Conservation (phyloP, 92 coral and sea anemone species). For the Epizoanthus fatuus region DNA sequence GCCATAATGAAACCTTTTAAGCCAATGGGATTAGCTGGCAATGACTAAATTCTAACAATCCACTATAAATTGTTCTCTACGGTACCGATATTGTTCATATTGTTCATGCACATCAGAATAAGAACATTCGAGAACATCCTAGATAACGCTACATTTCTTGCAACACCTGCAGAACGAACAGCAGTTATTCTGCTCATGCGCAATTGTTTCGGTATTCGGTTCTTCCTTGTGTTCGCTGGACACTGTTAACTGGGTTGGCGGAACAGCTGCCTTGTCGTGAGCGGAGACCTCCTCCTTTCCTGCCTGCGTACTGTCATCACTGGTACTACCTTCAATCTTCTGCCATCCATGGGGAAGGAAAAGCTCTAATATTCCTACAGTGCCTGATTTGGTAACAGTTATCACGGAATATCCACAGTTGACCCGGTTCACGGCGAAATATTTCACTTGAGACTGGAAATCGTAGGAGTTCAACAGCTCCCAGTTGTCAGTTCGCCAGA, state of each 20-base stretch:
- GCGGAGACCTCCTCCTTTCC: neutral
- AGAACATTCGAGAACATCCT: neutral
- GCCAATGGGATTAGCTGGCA: no score
- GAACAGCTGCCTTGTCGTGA: neutral
- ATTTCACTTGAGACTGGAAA: conserved; percentile 88
- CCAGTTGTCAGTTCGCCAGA: conserved; percentile 73
- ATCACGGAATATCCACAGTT: conserved; percentile 67
- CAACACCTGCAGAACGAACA: conserved; percentile 9
- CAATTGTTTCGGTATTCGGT: neutral
- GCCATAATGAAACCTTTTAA: no score
- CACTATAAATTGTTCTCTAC: no score
- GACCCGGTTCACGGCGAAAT: conserved; percentile 65
- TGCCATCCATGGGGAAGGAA: conserved; percentile 26
- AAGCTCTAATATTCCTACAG: conserved; percentile 78
- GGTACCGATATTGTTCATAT: no score
- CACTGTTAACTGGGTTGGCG: neutral
- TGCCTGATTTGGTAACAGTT: conserved; percentile 86
- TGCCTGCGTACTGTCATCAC: neutral
- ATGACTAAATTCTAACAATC: no score
- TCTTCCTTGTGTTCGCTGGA: neutral
- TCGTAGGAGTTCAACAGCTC: conserved; percentile 77
- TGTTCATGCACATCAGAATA: no score
- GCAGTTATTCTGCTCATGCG: neutral
- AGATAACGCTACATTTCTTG: conserved; percentile 12
- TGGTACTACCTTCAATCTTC: neutral